Percentiles rank a stretch among this genome's conserved stretches.
These are phyloP conservation scores for Rambutsinella grinnellia DNA, from an alignment of 2,888 invertebrate genomes.

Conservation along the genomic window DNA sequence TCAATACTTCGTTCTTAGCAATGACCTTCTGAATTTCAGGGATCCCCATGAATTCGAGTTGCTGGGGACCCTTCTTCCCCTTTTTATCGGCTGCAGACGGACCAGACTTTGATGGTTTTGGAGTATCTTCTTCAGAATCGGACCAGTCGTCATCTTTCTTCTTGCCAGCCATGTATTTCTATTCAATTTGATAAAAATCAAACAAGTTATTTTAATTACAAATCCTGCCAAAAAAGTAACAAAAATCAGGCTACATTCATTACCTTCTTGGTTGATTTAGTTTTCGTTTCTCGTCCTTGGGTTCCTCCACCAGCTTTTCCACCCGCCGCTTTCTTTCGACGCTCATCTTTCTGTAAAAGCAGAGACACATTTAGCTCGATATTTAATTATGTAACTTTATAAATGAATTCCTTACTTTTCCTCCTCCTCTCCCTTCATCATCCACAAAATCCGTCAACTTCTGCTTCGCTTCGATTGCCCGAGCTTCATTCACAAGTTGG, in stretches of 20 bases:
- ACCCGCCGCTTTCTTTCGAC: constrained; percentile 86
- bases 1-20: constrained; percentile 69
- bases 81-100: constrained; percentile 6
- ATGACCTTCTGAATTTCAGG: constrained; percentile 80
- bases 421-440: constrained; percentile 51
- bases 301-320: constrained; percentile 93
- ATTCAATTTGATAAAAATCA: too few relatives aligned
- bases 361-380: constrained; percentile 67
- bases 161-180: constrained; percentile 65
- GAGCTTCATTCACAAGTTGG: constrained; percentile 58
- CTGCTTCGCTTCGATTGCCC: constrained; percentile 59
- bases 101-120: constrained; percentile 1
- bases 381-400: constrained; percentile 1
- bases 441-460: constrained; percentile 54
- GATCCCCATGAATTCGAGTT: constrained; percentile 77
- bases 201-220: too few relatives aligned
- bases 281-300: constrained; percentile 95
- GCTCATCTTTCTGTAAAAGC: constrained; percentile 86
- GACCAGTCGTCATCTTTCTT: constrained; percentile 76
- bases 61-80: constrained; percentile 65
- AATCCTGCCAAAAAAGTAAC: neutral
- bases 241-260: too few relatives aligned
- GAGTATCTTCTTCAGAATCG: constrained; percentile 76
- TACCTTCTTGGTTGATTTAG: constrained; percentile 90
- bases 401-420: constrained; percentile 18